These are phyloP conservation scores for Rousettus madagascariensis DNA, from an alignment of 2,797 vertebrate genomes.

Conservation along the genomic window DNA sequence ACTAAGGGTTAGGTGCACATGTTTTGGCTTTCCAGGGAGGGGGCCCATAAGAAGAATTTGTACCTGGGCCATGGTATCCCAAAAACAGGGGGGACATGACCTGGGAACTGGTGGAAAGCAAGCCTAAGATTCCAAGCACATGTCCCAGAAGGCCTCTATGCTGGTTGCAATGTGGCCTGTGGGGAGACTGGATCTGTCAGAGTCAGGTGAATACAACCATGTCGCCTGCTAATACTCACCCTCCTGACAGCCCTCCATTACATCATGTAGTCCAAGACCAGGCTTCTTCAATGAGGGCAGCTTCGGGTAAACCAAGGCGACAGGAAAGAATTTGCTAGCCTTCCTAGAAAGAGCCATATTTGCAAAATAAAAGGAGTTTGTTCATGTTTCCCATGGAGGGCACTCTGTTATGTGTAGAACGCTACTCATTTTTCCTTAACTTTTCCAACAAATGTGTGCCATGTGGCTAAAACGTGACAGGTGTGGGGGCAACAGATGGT, in stretches of 20 bases:
- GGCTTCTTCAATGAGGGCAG: background rate
- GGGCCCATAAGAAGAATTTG: background rate
- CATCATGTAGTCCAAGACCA: rapidly evolving
- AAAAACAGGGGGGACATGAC: rapidly evolving
- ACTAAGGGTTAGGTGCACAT: too few relatives aligned
- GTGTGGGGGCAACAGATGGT: rapidly evolving
- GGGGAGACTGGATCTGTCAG: background rate
- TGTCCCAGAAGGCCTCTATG: rapidly evolving
- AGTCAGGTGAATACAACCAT: rapidly evolving
- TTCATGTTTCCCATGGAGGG: too few relatives aligned
- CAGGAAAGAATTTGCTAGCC: rapidly evolving
- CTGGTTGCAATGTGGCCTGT: background rate
- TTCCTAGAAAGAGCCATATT: background rate
- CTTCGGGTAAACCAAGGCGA: background rate
- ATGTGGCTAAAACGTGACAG: background rate
- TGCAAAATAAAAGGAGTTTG: background rate
- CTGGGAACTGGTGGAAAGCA: rapidly evolving
- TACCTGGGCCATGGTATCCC: background rate
- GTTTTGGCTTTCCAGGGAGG: background rate
- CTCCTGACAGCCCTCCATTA: background rate
- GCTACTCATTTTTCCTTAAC: background rate
- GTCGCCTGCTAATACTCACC: background rate
- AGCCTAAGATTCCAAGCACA: background rate
- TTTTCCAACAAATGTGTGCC: background rate
- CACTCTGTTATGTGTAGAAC: too few relatives aligned